Conservation (phyloP, 2,113 vertebrate genomes). For the Gobiocypris rarus region DNA sequence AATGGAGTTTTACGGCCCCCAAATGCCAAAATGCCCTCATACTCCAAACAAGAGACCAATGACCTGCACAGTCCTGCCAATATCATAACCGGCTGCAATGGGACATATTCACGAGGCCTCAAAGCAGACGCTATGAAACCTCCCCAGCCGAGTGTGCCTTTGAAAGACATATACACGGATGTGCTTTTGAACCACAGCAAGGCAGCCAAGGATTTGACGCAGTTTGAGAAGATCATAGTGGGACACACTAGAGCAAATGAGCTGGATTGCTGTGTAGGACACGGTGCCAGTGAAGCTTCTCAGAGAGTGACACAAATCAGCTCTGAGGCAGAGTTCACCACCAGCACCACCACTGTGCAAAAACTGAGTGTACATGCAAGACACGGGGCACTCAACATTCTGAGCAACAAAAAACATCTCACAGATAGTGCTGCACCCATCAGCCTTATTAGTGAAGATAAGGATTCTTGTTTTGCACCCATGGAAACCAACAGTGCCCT, state of each 20-base stretch:
- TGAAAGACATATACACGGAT: constrained; percentile 42
- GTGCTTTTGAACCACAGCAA: constrained; percentile 56
- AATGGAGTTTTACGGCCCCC: constrained; percentile 29
- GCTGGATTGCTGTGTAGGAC: constrained; percentile 16
- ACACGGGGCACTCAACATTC: neutral
- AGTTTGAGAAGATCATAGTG: constrained; percentile 14
- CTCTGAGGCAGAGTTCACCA: constrained; percentile 63
- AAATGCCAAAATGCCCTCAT: constrained; percentile 84
- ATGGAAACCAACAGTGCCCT: constrained; percentile 23
- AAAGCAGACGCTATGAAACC: constrained; percentile 27
- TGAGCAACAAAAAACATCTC: constrained; percentile 43
- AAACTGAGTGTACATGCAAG: constrained; percentile 54
- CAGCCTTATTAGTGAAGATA: constrained; percentile 50
- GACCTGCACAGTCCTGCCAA: constrained; percentile 60
- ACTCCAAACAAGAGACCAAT: constrained; percentile 63
- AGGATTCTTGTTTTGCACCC: constrained; percentile 23
- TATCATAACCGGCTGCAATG: constrained; percentile 24
- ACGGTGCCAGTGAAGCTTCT: neutral
- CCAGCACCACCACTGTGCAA: constrained; percentile 63
- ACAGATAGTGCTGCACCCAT: neutral
- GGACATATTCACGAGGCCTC: constrained; percentile 52
- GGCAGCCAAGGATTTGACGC: neutral
- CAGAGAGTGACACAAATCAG: constrained; percentile 41
- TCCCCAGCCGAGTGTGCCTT: constrained; percentile 45
- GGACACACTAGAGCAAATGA: constrained; percentile 13